Percentiles rank a stretch among this genome's conserved stretches.
Conservation (phyloP, 1,140 invertebrate genomes). For the Ceratosolen solmsi region DNA sequence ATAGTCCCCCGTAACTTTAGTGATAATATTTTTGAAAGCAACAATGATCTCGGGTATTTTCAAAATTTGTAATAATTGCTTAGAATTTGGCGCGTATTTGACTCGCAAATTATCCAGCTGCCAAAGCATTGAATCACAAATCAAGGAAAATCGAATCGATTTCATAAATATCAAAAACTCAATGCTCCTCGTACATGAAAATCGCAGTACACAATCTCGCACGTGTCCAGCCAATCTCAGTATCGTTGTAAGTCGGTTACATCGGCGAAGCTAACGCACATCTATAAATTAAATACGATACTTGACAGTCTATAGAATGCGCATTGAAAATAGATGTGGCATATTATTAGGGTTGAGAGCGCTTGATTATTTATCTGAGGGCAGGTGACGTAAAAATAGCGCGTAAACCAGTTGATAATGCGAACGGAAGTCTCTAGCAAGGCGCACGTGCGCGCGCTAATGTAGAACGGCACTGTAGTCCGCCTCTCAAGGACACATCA, state of each 20-base stretch:
- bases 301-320: background rate
- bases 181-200: no score
- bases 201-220: no score
- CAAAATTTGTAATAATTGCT: no score
- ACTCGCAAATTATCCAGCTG: no score
- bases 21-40: no score
- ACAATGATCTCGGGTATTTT: no score
- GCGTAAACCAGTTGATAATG: background rate
- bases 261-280: background rate
- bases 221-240: background rate
- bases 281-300: background rate
- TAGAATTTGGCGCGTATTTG: no score
- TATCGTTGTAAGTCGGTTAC: background rate
- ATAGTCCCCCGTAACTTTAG: no score
- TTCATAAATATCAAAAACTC: no score
- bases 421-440: background rate
- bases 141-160: no score
- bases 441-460: conserved; percentile 46
- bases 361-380: background rate
- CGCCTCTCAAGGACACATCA: conserved; percentile 60
- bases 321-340: background rate
- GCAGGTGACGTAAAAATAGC: background rate
- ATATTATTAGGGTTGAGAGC: background rate
- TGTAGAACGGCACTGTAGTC: conserved; percentile 54
- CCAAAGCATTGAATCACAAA: no score